Evolutionary conservation across 2,888 invertebrate genomes (phyloP).

Genomic region (Hypercompe scribonia): DNA sequence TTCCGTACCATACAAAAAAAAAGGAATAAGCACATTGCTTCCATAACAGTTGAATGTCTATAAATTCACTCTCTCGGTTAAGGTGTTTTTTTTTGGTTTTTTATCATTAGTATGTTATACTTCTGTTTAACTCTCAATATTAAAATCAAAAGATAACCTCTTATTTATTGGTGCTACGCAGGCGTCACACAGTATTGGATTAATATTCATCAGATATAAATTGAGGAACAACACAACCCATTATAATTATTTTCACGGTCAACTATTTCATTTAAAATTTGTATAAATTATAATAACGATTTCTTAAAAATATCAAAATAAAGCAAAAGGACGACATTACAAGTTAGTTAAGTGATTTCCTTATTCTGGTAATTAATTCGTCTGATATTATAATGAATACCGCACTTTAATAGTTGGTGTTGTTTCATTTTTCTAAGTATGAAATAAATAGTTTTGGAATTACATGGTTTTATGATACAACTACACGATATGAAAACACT

Average conservation of each 20-base stretch:
- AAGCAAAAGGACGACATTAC: not conserved
- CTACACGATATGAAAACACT: constrained; percentile 27
- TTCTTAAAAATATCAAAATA: constrained; percentile 5
- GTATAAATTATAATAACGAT: constrained; percentile 5
- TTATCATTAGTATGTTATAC: too few relatives aligned
- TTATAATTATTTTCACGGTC: constrained; percentile 8
- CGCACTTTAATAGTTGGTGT: not conserved
- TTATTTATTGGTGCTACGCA: not conserved
- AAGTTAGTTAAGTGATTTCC: constrained; percentile 1
- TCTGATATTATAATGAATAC: not conserved
- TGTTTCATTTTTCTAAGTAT: not conserved
- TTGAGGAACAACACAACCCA: not conserved
- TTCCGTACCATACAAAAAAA: too few relatives aligned
- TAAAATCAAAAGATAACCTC: not conserved
- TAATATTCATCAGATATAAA: constrained; percentile 15
- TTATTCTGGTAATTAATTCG: not conserved
- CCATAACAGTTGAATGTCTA: too few relatives aligned
- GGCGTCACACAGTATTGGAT: not conserved
- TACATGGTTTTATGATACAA: not conserved
- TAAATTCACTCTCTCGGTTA: too few relatives aligned
- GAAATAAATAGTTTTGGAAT: not conserved
- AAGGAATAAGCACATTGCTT: too few relatives aligned
- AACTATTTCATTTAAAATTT: not conserved
- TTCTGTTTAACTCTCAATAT: not conserved
- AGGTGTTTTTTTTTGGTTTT: too few relatives aligned